These are phyloP conservation scores for Euplagia quadripunctaria DNA, from an alignment of 2,888 invertebrate genomes.

Conservation along the genomic window DNA sequence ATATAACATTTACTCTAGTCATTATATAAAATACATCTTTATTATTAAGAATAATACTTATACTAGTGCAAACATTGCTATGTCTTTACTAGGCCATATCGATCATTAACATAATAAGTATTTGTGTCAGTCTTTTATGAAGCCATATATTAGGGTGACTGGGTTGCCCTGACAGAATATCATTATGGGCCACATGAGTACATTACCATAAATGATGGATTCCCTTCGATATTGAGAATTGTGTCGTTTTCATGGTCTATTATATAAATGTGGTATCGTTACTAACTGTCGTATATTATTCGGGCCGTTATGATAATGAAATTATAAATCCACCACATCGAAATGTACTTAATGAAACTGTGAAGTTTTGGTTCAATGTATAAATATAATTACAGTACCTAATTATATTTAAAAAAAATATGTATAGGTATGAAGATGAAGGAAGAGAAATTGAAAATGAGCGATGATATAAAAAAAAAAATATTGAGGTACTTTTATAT, in stretches of 20 bases:
- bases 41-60: not conserved
- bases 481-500: no score
- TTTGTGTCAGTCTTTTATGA: conserved; percentile 27
- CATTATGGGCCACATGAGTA: conserved; percentile 32
- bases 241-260: conserved; percentile 24
- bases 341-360: not conserved
- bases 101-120: conserved; percentile 21
- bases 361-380: no score
- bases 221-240: conserved; percentile 40
- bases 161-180: conserved; percentile 45
- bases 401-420: no score
- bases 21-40: not conserved
- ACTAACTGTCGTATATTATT: conserved; percentile 12
- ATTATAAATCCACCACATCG: not conserved
- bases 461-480: no score
- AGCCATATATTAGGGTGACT: conserved; percentile 18
- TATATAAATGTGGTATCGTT: conserved; percentile 15
- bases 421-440: no score
- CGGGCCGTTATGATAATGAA: not conserved
- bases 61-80: not conserved
- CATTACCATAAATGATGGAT: conserved; percentile 48
- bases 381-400: no score
- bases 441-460: no score
- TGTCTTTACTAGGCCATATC: conserved; percentile 27
- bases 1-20: no score